Evolutionary conservation across 92 coral and sea anemone species (phyloP), one percentile per base, ranked within the genome.

Genomic region (Parazoanthus swiftii): DNA sequence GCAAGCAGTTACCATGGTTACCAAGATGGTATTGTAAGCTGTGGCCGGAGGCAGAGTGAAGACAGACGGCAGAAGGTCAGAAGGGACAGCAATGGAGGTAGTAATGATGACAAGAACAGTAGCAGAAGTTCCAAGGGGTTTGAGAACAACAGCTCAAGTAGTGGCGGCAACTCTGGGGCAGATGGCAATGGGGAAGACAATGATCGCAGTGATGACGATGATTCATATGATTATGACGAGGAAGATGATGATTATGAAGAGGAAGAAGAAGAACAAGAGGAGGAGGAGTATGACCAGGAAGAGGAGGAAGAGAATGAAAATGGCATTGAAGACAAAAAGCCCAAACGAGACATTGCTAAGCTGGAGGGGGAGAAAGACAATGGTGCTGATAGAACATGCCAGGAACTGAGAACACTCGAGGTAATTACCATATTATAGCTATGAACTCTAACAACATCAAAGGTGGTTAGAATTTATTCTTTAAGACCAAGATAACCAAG

Each of bases 111-210:
- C 76, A 82, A 82, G 86, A 82, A 21, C 76, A 65, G 76, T 15
- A 25, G 35, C 59, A 66, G 86, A 66, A 66, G 86, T 8, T 82
- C 56, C 6, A 82, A 82, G 38, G 86, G 86, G 25, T 82, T 82
- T 82, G 86, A 82, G 79, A 98, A 94, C 81, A 92, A 95, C 85
- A 97, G 98, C 79, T 97, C 99, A 8, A 96, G 99, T 79, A 97
- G 94, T 89, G 95, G 95, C 25, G 99, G 99, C 7, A 97, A 94
- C 88, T 96, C 98, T 4, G 99, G 98, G 33, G 99, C 97, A 50
- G 96, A 94, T 78, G 99, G 99, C 20, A 97, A 97, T 91, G 99
- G 99, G 15, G 99, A 95, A 43, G 98, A 95, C 65, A 93, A 95
- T 77, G 98, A 94, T 25, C 91, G 91, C 36, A 94, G 94, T 81